Evolutionary conservation across 2,797 vertebrate genomes (phyloP).

Genomic region (Pterois miles): DNA sequence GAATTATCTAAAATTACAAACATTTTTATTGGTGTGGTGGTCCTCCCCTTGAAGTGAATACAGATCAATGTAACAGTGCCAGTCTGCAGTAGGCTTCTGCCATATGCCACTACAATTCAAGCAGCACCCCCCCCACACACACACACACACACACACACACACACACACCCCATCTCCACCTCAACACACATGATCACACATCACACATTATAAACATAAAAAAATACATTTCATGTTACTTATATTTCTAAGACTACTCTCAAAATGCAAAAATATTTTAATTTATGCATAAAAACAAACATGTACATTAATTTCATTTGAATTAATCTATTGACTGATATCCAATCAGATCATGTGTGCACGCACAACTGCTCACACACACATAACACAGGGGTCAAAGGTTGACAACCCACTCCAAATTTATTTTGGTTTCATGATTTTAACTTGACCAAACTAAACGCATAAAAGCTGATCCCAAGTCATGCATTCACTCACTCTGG

Average conservation of each 20-base stretch:
- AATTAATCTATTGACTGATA: conserved; percentile 14
- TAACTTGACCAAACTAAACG: not conserved
- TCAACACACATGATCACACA: no score
- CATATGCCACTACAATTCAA: conserved; percentile 68
- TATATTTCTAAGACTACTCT: not conserved
- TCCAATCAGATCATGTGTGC: conserved; percentile 8
- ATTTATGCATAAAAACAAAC: not conserved
- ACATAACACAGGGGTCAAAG: conserved; percentile 33
- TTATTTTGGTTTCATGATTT: conserved; percentile 15
- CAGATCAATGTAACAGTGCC: conserved; percentile 41
- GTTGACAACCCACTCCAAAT: conserved; percentile 13
- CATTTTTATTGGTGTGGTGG: conserved; percentile 23
- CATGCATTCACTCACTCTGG: not conserved
- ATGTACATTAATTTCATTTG: conserved; percentile 3
- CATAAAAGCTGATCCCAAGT: not conserved
- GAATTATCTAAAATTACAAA: conserved; percentile 25
- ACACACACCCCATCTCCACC: not conserved
- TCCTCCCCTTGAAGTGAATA: conserved; percentile 38
- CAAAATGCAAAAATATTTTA: not conserved
- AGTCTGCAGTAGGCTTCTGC: conserved; percentile 47
- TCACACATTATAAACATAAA: conserved; percentile 26
- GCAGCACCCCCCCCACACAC: conserved; percentile 14
- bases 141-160: conserved; percentile 4
- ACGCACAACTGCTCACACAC: not conserved
- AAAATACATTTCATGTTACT: not conserved